Percentiles rank a stretch among this genome's conserved stretches.
Conservation (phyloP, 2,888 invertebrate species). For the Tromatobia lineatoria region DNA sequence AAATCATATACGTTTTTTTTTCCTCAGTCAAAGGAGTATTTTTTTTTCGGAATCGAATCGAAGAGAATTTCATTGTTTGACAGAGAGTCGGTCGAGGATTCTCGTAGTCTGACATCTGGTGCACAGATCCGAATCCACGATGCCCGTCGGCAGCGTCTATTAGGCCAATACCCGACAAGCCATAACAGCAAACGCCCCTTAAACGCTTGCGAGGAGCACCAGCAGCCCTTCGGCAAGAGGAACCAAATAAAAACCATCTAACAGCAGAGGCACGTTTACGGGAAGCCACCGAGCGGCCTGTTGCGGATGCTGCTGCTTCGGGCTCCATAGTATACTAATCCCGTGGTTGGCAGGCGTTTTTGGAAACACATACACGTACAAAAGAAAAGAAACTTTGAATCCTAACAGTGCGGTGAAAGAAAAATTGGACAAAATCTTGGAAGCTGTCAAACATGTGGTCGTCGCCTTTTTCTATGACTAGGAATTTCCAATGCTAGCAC, state of each 20-base stretch:
- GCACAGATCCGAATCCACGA: slow-evolving; percentile 73
- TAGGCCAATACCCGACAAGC: slow-evolving; percentile 19
- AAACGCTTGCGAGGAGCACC: slow-evolving; percentile 2
- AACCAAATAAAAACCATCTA: not conserved
- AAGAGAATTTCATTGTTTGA: slow-evolving; percentile 21
- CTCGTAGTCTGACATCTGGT: slow-evolving; percentile 76
- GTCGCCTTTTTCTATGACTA: not conserved
- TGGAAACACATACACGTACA: not conserved
- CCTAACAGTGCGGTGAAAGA: slow-evolving; percentile 19
- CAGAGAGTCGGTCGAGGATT: slow-evolving; percentile 38
- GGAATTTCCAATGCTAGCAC: not conserved
- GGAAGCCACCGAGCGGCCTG: not conserved
- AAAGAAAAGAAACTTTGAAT: not conserved
- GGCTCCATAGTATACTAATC: not conserved
- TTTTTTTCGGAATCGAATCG: not conserved
- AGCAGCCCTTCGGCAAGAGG: not conserved
- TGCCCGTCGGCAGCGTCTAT: slow-evolving; percentile 15
- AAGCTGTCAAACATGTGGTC: slow-evolving; percentile 57
- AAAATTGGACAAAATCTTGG: slow-evolving; percentile 57
- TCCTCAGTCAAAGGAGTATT: too few relatives aligned
- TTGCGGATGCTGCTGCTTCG: not conserved
- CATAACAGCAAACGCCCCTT: slow-evolving; percentile 28
- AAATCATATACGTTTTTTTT: too few relatives aligned
- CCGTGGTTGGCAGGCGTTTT: not conserved
- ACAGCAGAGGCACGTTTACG: not conserved